These are phyloP conservation scores for Rhabdomys pumilio DNA, from an alignment of 2,797 vertebrate genomes.

Conservation along the genomic window DNA sequence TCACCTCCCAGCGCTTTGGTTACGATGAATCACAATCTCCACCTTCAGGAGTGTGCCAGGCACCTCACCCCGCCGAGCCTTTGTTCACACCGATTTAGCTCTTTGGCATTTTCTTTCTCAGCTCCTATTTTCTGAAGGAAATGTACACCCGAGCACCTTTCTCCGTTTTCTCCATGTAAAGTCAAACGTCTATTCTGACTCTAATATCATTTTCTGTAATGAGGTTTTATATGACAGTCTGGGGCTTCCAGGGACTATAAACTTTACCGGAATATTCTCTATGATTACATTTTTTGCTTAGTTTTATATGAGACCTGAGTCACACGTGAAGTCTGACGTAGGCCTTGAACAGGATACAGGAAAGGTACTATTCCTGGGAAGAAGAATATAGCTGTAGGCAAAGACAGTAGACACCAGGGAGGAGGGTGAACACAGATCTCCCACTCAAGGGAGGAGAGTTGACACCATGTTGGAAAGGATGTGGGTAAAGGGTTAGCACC, in stretches of 20 bases:
- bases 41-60: background rate
- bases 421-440: background rate
- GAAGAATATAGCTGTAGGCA: background rate
- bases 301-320: background rate
- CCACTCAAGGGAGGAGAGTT: constrained; percentile 5
- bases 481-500: background rate
- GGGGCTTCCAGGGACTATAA: background rate
- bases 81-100: background rate
- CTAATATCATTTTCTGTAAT: background rate
- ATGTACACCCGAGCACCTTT: background rate
- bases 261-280: background rate
- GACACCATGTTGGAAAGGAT: background rate
- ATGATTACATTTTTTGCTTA: constrained; percentile 40
- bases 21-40: background rate
- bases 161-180: background rate
- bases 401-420: background rate
- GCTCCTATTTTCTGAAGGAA: background rate
- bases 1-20: background rate
- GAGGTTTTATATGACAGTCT: constrained; percentile 4
- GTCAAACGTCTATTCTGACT: background rate
- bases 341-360: constrained; percentile 23
- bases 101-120: background rate
- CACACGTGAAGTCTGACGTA: background rate
- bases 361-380: background rate
- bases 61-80: background rate